Base-by-base conservation (phyloP, 1,140 invertebrate genomes). In the Sarcophaga peregrina region DNA sequence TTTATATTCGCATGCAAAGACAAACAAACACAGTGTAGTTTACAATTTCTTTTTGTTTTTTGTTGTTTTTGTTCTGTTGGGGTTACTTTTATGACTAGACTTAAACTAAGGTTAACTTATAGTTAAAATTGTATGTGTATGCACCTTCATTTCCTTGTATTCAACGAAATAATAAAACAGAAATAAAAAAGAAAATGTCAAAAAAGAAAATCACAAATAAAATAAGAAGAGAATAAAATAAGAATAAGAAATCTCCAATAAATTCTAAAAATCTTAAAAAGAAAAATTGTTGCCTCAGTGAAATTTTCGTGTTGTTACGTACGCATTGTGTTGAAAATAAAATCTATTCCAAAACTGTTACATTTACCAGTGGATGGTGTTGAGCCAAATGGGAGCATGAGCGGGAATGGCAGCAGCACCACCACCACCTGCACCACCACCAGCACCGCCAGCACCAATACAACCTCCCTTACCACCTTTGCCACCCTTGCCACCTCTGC, bases 391-490 rank as follows among this genome's bases (percentile, higher is more conserved):
- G 9, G 81, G 47, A 15, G 68, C 80, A 5, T 85, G 85, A 25
- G 47, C 75, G 4, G 75, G 75, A 50, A 10, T 17, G 11, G 75
- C n/a, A 25, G 75, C 75, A 50, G 75, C 75, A 85, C 87, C 87
- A 47, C 78, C 86, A 82, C 81, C 91, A 84, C 50, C 91, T 84
- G 85, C 91, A 84, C 37, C 91, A 85, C 87, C 87, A 52, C 78
- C 86, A 82, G 82, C 91, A 83, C 50, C 91, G 84, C 85, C 91
- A 85, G 68, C 91, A 83, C 75, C 86, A 85, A 85, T 92, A 84
- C 83, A 89, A 83, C 54, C 91, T 85, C 85, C 91, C 84, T 68
- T 91, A 83, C 73, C 86, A 85, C 85, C 91, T 84, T 82, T 88
- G 82, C 54, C 88, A 83, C 52, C 90, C 81, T 81, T 86, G 47